Evolutionary conservation across 2,797 vertebrate genomes (phyloP), one percentile per base, ranked within the genome.

Genomic region (Falco biarmicus): DNA sequence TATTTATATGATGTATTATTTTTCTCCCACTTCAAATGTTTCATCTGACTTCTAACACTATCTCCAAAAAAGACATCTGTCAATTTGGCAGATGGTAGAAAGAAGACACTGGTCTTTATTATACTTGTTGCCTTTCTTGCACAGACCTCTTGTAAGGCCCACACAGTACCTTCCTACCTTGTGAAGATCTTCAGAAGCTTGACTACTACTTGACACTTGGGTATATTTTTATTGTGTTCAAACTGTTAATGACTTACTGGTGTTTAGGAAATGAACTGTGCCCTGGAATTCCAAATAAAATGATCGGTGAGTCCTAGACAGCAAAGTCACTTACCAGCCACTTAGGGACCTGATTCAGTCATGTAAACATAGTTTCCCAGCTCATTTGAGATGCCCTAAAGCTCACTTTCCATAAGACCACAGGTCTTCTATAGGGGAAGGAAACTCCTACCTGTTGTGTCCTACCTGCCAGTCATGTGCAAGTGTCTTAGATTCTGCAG

Each of bases 81-180:
- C 76, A 93, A 14, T 74, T 78, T 93, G 47, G 37, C 56, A 89
- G 34, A 22, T 60, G 34, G 32, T 24, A 75, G 31, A 91, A 92
- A 53, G 15, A 92, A 53, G 15, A 79, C 16, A 64, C 25, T 60
- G 25, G 13, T 41, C 41, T 93, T 76, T 65, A 41, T 68, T 53
- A 47, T 10, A 13, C 7, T 82, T 64, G 34, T 70, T 10, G 11
- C 51, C 29, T 84, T 6, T 71, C 29, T 81, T 75, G 7, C 25
- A 84, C 32, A 73, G 74, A 69, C 11, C 6, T 69, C 50, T 18
- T 0, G 0, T 47, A 78, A 83, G 15, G 25, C 16, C 28, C 31
- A 22, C 0, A 0, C 3, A 64, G 2, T 37, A 54, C n/a, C 47
- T 59, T 69, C 50, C 24, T 8, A 45, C 10, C 9, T 56, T 57